Conservation (phyloP, 2,797 vertebrate species). For the Falco biarmicus region DNA sequence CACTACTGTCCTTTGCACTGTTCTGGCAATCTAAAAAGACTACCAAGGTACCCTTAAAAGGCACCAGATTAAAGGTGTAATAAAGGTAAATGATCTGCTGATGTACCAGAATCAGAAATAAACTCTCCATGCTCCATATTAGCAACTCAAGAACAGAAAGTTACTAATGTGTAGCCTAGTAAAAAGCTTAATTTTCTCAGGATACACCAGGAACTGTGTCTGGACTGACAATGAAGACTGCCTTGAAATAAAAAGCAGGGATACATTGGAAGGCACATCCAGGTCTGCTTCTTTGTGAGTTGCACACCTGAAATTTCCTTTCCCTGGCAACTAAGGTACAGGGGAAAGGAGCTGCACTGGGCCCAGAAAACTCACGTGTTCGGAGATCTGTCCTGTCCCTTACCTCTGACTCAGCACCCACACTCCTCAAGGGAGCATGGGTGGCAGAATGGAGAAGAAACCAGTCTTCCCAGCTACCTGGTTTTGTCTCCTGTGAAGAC, state of each 20-base stretch:
- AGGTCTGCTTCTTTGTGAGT: background rate
- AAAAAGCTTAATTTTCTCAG: background rate
- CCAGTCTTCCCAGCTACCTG: background rate
- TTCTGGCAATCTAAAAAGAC: background rate
- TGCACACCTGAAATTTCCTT: background rate
- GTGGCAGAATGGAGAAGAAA: background rate
- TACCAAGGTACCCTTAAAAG: background rate
- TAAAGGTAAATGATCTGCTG: background rate
- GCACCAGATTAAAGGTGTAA: background rate
- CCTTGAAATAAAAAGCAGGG: background rate
- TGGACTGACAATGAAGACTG: background rate
- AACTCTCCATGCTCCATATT: background rate
- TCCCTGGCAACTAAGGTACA: background rate
- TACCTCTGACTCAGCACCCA: background rate
- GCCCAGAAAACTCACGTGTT: background rate
- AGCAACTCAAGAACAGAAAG: background rate
- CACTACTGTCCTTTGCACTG: background rate
- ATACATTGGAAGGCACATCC: background rate
- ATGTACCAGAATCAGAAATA: background rate
- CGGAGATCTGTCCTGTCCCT: background rate
- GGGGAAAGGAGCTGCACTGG: background rate
- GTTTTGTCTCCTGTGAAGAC: background rate
- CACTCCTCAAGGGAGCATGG: background rate
- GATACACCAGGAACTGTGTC: background rate
- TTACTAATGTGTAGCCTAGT: background rate